Conservation (phyloP, 2,113 vertebrate genomes). For the Ictalurus punctatus region DNA sequence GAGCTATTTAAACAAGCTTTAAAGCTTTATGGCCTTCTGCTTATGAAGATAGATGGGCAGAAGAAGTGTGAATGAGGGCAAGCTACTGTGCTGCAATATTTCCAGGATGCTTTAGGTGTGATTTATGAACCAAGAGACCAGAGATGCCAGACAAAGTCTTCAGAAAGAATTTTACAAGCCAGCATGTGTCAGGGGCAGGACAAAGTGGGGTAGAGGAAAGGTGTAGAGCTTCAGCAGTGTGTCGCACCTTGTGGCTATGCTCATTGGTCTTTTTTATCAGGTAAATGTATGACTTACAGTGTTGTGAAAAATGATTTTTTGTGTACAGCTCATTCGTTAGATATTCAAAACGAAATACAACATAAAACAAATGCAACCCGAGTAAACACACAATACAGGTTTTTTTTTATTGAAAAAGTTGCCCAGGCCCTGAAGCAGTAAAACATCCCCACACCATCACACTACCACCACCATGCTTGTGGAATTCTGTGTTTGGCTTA, state of each 20-base stretch:
- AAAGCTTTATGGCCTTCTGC: constrained; percentile 34
- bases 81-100: constrained; percentile 62
- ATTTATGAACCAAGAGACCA: constrained; percentile 24
- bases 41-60: constrained; percentile 63
- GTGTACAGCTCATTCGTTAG: too few relatives aligned
- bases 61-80: constrained; percentile 42
- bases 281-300: background rate
- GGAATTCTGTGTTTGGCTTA: too few relatives aligned
- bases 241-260: background rate
- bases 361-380: too few relatives aligned
- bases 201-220: background rate
- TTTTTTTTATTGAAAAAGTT: too few relatives aligned
- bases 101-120: constrained; percentile 46
- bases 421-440: too few relatives aligned
- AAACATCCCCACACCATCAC: too few relatives aligned
- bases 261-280: background rate
- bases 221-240: background rate
- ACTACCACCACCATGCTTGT: too few relatives aligned
- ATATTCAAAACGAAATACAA: too few relatives aligned
- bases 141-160: background rate
- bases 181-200: background rate
- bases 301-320: too few relatives aligned
- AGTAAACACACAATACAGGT: too few relatives aligned
- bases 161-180: background rate
- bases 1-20: constrained; percentile 35